phyloP scores from a whole-genome alignment of 2,113 vertebrate species.

The Lycaon pictus region DNA sequence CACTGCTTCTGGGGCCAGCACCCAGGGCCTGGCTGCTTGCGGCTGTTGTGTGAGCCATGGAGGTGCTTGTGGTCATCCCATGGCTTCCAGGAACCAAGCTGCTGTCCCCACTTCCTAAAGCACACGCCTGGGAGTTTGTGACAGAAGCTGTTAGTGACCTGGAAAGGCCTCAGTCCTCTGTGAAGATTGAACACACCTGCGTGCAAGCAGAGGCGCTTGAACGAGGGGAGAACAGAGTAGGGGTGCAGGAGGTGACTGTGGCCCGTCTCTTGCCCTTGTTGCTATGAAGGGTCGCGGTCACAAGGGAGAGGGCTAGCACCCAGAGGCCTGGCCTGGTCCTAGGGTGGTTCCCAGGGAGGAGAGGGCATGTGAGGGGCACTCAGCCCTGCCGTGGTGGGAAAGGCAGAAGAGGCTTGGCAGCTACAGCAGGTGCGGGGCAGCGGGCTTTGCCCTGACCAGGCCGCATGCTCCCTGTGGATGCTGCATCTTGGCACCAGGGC shows the following conservation, averaged over 20 bases:
- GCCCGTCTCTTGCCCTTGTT: too few species aligned
- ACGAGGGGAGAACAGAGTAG: background rate
- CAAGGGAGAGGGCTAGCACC: background rate
- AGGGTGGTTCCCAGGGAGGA: background rate
- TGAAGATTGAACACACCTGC: background rate
- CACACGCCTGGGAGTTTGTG: background rate
- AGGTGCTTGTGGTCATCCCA: background rate
- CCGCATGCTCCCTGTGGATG: background rate
- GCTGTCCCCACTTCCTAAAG: background rate
- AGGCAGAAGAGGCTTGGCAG: too few species aligned
- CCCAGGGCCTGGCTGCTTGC: background rate
- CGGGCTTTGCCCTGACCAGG: background rate
- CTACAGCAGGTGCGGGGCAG: background rate
- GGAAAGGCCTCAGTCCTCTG: background rate
- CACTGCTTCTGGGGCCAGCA: background rate
- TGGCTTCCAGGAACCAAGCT: background rate
- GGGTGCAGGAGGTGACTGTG: background rate
- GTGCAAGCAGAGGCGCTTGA: too few species aligned
- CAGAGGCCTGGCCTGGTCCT: background rate
- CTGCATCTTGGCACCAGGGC: background rate
- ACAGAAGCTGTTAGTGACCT: background rate
- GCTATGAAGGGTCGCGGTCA: too few species aligned
- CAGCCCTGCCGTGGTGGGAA: background rate
- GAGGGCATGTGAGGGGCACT: background rate
- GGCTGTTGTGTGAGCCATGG: background rate